phyloP scores from a whole-genome alignment of 2,113 vertebrate species.

The Sitta europaea region DNA sequence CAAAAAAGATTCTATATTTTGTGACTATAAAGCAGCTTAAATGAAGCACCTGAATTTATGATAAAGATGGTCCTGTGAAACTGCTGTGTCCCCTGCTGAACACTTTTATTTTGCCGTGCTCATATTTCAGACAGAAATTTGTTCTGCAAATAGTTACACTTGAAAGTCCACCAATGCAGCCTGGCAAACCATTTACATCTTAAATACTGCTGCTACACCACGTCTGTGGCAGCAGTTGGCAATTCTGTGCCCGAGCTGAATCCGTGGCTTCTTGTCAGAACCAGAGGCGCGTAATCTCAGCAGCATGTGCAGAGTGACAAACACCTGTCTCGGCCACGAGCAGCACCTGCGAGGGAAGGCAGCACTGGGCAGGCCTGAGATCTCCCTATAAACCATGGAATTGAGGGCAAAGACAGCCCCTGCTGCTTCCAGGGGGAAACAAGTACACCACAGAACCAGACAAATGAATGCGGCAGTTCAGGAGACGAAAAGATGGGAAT shows the following conservation, averaged over 20 bases:
- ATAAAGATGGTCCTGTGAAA: not conserved
- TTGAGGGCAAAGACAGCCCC: not conserved
- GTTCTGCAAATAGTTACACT: not conserved
- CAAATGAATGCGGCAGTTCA: not conserved
- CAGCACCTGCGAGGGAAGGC: fast-evolving
- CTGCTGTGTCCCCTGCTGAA: not conserved
- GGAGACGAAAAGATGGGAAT: not conserved
- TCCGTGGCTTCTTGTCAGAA: not conserved
- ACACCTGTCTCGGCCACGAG: fast-evolving
- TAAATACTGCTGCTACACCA: not conserved
- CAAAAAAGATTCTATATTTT: not conserved
- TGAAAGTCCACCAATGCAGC: not conserved
- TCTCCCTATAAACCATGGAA: not conserved
- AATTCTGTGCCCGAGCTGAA: not conserved
- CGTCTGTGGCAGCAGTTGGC: not conserved
- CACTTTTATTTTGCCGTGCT: not conserved
- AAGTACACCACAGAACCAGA: not conserved
- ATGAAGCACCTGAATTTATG: not conserved
- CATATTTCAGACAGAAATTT: not conserved
- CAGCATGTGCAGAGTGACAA: not conserved
- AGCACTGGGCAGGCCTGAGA: fast-evolving
- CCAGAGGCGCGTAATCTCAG: not conserved
- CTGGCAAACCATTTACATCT: not conserved
- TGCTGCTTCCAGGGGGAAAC: not conserved
- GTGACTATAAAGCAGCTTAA: not conserved